phyloP scores from a whole-genome alignment of 35 echinoderm and acorn worm species.

The Holothuria glaberrima region DNA sequence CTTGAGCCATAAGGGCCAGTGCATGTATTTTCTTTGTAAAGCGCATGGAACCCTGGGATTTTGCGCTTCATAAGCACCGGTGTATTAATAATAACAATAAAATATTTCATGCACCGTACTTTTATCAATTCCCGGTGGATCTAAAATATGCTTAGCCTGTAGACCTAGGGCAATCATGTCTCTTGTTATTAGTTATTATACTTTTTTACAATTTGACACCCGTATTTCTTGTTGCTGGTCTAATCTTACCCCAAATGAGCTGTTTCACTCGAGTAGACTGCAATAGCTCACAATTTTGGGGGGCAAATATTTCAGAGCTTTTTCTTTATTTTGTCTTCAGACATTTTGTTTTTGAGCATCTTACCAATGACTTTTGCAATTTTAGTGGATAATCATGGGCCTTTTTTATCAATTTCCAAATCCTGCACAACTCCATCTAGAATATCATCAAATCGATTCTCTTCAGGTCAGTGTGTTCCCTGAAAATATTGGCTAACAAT shows the following conservation, averaged over 20 bases:
- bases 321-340: not conserved
- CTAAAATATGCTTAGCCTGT: not conserved
- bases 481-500: not conserved
- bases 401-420: not conserved
- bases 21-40: too few relatives aligned
- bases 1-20: conserved; percentile 19
- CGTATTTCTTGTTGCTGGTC: not conserved
- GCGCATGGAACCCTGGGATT: too few relatives aligned
- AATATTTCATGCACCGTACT: conserved; percentile 3
- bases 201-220: conserved; percentile 15
- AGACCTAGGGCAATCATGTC: conserved; percentile 20
- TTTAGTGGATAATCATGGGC: not conserved
- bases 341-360: conserved; percentile 20
- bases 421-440: conserved; percentile 25
- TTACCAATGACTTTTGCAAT: conserved; percentile 43
- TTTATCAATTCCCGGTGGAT: not conserved
- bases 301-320: not conserved
- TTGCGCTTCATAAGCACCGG: too few relatives aligned
- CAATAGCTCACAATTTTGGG: conserved; percentile 3
- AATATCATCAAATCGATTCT: conserved; percentile 21
- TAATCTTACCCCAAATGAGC: conserved; percentile 4
- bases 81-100: too few relatives aligned
- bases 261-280: conserved; percentile 24
- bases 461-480: not conserved
- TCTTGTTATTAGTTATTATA: not conserved